A percentile compares a stretch with the other conserved stretches of the same genome.
Evolutionary conservation across 2,888 invertebrate genomes (phyloP).

Genomic region (Anoplius nigerrimus): DNA sequence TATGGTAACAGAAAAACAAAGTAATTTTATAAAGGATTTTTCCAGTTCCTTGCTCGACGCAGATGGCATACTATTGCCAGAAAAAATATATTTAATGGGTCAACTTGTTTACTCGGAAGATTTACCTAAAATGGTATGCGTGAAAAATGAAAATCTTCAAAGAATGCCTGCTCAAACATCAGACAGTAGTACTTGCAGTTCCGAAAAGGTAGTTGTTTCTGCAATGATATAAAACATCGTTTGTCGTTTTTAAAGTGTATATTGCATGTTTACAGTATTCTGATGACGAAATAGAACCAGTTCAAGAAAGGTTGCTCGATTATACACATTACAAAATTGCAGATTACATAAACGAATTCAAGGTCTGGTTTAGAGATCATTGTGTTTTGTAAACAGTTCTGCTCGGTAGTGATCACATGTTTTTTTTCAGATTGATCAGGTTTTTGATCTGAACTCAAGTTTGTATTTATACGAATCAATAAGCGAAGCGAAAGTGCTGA

Average conservation of each 20-base stretch:
- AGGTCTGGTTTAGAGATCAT: conserved; percentile 76
- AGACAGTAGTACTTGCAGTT: conserved; percentile 14
- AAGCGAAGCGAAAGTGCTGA: conserved; percentile 48
- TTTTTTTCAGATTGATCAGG: conserved; percentile 58
- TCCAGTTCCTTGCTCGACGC: conserved; percentile 72
- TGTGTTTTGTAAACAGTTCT: conserved; percentile 11
- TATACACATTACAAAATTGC: conserved; percentile 75
- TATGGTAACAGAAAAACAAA: conserved; percentile 3
- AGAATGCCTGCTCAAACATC: conserved; percentile 22
- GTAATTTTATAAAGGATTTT: conserved; percentile 49
- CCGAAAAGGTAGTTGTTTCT: conserved; percentile 44
- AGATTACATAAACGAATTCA: conserved; percentile 78
- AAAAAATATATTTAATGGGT: conserved; percentile 76
- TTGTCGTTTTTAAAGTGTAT: not conserved
- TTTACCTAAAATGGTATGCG: conserved; percentile 78
- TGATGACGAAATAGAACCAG: conserved; percentile 7
- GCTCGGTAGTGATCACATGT: conserved; percentile 9
- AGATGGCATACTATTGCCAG: conserved; percentile 77
- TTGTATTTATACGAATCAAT: conserved; percentile 51
- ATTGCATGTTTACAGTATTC: conserved; percentile 10
- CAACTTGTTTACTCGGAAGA: conserved; percentile 80
- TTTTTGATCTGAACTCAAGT: conserved; percentile 63
- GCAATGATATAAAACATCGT: conserved; percentile 16
- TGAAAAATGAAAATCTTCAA: conserved; percentile 78
- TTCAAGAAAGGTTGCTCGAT: not conserved